Percentiles rank a stretch among this genome's conserved stretches.
Evolutionary conservation across 2,888 invertebrate species (phyloP).

Genomic region (Mythimna loreyi): DNA sequence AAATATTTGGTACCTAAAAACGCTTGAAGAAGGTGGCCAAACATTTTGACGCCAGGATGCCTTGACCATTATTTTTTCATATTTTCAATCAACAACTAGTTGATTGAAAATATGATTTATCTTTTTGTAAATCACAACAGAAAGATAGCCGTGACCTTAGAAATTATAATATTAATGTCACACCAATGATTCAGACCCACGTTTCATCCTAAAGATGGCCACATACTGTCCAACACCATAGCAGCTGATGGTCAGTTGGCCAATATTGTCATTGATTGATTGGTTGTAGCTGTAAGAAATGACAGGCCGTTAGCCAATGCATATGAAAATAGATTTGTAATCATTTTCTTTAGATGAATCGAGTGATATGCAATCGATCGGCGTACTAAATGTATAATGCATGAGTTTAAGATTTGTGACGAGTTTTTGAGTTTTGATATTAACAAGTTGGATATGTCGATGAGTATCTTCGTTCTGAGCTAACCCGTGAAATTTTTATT

Average conservation of each 20-base stretch:
- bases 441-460: no score
- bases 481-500: no score
- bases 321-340: conserved; percentile 32
- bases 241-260: conserved; percentile 32
- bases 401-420: no score
- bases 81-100: no score
- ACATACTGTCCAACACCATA: conserved; percentile 15
- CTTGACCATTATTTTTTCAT: no score
- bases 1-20: no score
- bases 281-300: conserved; percentile 22
- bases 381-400: no score
- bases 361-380: conserved; percentile 1
- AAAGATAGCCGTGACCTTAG: neutral
- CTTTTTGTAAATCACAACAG: neutral
- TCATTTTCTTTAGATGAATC: conserved; percentile 16
- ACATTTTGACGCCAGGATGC: no score
- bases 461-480: no score
- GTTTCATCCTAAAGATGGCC: neutral
- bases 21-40: no score
- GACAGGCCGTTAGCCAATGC: conserved; percentile 17
- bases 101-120: no score
- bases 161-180: neutral
- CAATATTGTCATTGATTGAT: conserved; percentile 46
- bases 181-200: neutral
- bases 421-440: no score